Evolutionary conservation across 2,113 vertebrate genomes (phyloP).

Genomic region (Xiphophorus hellerii): DNA sequence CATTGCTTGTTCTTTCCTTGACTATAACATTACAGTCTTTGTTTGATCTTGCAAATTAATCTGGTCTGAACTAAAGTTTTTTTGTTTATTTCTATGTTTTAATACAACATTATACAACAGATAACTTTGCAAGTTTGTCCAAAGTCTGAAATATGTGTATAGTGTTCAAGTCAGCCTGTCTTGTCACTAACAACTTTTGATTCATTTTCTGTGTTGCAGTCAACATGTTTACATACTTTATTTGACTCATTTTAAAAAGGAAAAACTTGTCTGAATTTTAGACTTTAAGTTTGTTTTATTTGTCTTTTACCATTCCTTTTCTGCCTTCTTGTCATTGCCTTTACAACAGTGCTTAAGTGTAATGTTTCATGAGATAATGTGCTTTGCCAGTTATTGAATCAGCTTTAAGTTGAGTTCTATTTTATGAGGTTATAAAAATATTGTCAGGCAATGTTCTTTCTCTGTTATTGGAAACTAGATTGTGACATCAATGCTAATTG

Average conservation of each 20-base stretch:
- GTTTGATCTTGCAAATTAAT: slow-evolving; percentile 38
- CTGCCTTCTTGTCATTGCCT: background rate
- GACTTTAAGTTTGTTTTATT: background rate
- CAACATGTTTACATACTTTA: slow-evolving; percentile 30
- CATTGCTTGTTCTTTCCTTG: slow-evolving; percentile 7
- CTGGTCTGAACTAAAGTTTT: background rate
- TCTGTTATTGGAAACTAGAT: slow-evolving; percentile 12
- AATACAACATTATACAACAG: background rate
- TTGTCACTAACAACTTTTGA: slow-evolving; percentile 39
- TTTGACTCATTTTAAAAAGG: slow-evolving; percentile 7
- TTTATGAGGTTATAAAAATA: slow-evolving; percentile 55
- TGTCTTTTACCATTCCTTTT: background rate
- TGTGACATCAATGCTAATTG: slow-evolving; percentile 45
- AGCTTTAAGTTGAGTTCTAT: slow-evolving; percentile 30
- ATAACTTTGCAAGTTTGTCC: slow-evolving; percentile 27
- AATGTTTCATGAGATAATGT: slow-evolving; percentile 36
- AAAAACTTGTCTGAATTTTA: slow-evolving; percentile 1
- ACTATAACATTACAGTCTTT: slow-evolving; percentile 39
- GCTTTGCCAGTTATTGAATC: slow-evolving; percentile 45
- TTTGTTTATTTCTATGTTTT: background rate
- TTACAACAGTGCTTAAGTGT: slow-evolving; percentile 13
- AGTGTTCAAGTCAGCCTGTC: slow-evolving; percentile 5
- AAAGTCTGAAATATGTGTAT: slow-evolving; percentile 35
- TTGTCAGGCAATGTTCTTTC: slow-evolving; percentile 56
- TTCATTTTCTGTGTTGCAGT: slow-evolving; percentile 13